Percentiles rank a stretch among this genome's conserved stretches.
phyloP scores from a whole-genome alignment of 1,140 invertebrate species.

The Gryon sp. region DNA sequence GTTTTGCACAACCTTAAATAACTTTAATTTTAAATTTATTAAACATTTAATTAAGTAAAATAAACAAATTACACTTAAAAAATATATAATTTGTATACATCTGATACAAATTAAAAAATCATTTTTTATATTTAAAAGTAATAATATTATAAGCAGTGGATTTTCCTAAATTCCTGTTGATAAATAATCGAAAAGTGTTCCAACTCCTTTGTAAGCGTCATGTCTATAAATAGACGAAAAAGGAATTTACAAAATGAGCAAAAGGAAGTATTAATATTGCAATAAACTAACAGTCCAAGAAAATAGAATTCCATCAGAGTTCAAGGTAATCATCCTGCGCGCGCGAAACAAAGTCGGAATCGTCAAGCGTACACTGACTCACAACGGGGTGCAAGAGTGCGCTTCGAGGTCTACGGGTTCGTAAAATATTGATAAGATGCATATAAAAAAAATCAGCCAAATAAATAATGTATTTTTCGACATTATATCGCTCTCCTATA shows the following conservation, averaged over 20 bases:
- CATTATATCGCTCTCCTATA: neutral
- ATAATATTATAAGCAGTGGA: too few relatives aligned
- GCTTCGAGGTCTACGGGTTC: constrained; percentile 51
- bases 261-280: constrained; percentile 17
- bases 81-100: too few relatives aligned
- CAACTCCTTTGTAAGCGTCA: neutral
- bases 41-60: too few relatives aligned
- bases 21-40: too few relatives aligned
- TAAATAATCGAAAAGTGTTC: too few relatives aligned
- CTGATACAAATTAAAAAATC: too few relatives aligned
- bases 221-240: constrained; percentile 9
- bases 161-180: too few relatives aligned
- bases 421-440: constrained; percentile 35
- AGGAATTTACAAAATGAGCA: constrained; percentile 28
- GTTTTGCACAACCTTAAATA: too few relatives aligned
- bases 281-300: constrained; percentile 33
- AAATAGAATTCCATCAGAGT: constrained; percentile 50
- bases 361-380: constrained; percentile 47
- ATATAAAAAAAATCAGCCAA: constrained; percentile 3
- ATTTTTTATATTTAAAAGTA: too few relatives aligned
- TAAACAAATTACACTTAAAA: too few relatives aligned
- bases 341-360: constrained; percentile 33
- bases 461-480: neutral
- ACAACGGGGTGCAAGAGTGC: constrained; percentile 23
- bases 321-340: constrained; percentile 53